Base-by-base conservation (phyloP, 2,888 invertebrate species). In the Rhingia rostrata region DNA sequence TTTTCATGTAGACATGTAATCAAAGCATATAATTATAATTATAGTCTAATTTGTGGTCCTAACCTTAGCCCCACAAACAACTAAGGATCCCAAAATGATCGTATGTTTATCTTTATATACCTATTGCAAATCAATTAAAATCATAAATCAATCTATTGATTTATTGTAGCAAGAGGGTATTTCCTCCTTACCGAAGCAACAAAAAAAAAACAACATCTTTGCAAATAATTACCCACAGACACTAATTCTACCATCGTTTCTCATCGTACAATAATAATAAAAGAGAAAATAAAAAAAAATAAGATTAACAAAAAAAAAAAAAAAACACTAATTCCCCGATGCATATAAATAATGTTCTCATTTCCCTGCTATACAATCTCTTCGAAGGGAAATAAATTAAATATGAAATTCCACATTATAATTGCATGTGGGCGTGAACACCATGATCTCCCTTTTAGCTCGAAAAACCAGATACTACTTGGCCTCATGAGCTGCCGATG, bases 391-490 rank as follows among this genome's bases (percentile, higher is more conserved):
- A 84, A 84, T 84, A 84, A 84, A 84, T 84, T 84, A 80, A 80
- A 80, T 84, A 72, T 72, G 70, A 84, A 84, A 84, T 84, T 84
- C 84, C 84, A 84, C 80, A 84, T 84, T 84, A 84, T 84, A 80
- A 84, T 84, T 84, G 84, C 84, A 84, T 80, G 84, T 84, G 84
- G 84, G 84, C 84, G 84, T 84, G 84, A 53, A 73, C 82, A 41
- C 72, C 83, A 69, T 74, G 79, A 60, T 64, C 73, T 84, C 60
- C 79, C 51, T 83, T 78, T 51, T 32, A 37, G 49, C 60, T 66
- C 43, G 39, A 66, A 56, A 64, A 73, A 67, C 61, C 58, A 73
- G 69, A 79, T 78, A 78, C 67, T 14, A 37, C 9, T 83, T 78
- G 43, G 66, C 61, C 49, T 32, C 56, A 47, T 63, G 56, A 63